Evolutionary conservation across 2,113 vertebrate genomes (phyloP), one percentile per base, ranked within the genome.

Genomic region (Oophaga pumilio): DNA sequence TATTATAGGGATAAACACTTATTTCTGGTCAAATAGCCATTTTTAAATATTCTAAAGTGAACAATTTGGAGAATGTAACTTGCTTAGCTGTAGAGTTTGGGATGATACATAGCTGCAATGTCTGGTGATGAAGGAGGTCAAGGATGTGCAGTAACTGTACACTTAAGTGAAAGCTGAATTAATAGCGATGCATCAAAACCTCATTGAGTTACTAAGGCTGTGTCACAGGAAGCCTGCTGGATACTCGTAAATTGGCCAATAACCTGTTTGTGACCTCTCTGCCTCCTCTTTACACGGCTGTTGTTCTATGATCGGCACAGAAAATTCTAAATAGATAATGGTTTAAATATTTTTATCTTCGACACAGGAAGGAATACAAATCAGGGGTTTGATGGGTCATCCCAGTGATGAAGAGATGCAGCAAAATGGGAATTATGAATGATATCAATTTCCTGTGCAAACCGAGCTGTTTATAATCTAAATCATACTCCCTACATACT

Each of bases 251-350:
- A 94, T 93, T 93, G 92, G 90, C 91, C 90, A 84, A 82, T 93
- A 93, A 93, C 93, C 91, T 91, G 91, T 90, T 89, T 90, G 57
- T 93, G 93, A 94, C 93, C 93, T 91, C 91, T 82, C 62, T 53
- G 89, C 69, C 90, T 91, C 92, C 92, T 92, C 91, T 93, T 93
- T 93, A 93, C 43, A 79, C 82, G 88, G 84, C 86, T 88, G 91
- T 92, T 87, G 56, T 60, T 68, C 85, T 49, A 33, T 49, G 77
- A 80, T 28, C 74, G 78, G 20, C 59, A 68, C 53, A 59, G 66
- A 52, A 82, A 59, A 80, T 71, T 53, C 49, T 50, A 53, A 22
- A 26, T 11, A 80, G 50, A 66, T 87, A 81, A 79, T 80, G 62
- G 50, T 52, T 43, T 85, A 11, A 60, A 62, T 76, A 76, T 76